Conservation (phyloP, 2,113 vertebrate genomes). For the Rhynchopsitta pachyrhyncha region DNA sequence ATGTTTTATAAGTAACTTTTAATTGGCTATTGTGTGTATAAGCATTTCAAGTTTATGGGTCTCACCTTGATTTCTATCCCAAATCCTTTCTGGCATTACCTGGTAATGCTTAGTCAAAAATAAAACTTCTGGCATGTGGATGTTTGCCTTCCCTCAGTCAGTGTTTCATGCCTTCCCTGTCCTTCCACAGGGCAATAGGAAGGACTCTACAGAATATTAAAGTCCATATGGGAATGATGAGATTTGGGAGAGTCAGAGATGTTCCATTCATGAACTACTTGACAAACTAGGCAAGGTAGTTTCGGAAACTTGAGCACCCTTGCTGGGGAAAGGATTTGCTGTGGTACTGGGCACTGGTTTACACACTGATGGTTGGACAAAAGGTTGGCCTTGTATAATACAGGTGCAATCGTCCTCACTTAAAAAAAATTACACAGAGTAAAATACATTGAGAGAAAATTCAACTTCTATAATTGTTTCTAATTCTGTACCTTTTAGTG, state of each 20-base stretch:
- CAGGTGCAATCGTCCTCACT: not conserved
- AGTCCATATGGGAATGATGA: not conserved
- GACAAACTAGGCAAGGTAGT: not conserved
- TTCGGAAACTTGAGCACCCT: not conserved
- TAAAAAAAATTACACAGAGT: not conserved
- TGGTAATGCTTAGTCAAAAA: not conserved
- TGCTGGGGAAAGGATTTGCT: not conserved
- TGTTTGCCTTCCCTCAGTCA: not conserved
- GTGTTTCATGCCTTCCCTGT: not conserved
- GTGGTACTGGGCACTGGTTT: not conserved
- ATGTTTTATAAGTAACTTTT: not conserved
- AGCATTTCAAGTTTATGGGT: not conserved
- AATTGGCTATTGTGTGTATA: not conserved
- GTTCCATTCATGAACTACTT: not conserved
- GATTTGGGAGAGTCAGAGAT: not conserved
- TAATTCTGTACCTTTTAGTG: not conserved
- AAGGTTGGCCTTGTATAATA: not conserved
- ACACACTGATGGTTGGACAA: not conserved
- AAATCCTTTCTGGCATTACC: not conserved
- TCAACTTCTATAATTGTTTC: not conserved
- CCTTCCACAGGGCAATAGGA: not conserved
- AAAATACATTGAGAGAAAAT: not conserved
- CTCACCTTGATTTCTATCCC: not conserved
- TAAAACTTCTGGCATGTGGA: not conserved
- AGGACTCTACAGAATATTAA: not conserved